These are phyloP conservation scores for Prunella strophiata DNA, from an alignment of 2,797 vertebrate genomes.

Conservation along the genomic window DNA sequence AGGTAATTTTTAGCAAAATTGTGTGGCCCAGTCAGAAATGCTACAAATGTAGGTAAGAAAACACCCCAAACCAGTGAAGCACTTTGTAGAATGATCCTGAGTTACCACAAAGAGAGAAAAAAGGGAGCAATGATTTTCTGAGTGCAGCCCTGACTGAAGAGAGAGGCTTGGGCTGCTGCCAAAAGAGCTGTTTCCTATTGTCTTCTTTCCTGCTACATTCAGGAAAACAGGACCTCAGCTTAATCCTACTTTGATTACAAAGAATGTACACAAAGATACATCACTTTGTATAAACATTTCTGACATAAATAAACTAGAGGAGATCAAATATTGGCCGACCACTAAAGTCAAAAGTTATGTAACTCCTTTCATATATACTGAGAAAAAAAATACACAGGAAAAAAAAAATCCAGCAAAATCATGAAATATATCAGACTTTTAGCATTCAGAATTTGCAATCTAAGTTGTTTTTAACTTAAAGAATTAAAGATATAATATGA, in stretches of 20 bases:
- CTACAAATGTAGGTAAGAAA: neutral
- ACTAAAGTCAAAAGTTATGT: neutral
- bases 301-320: constrained; percentile 29
- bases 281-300: constrained; percentile 25
- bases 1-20: neutral
- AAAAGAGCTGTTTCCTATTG: constrained; percentile 44
- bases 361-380: neutral
- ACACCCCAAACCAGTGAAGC: neutral
- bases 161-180: neutral
- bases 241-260: constrained; percentile 47
- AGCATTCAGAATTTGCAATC: neutral
- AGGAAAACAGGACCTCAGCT: constrained; percentile 22
- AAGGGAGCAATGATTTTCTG: neutral
- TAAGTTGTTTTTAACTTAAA: neutral
- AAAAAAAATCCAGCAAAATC: neutral
- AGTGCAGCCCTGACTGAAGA: neutral
- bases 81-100: neutral
- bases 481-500: neutral
- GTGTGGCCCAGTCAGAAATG: neutral
- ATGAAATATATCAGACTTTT: neutral
- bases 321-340: neutral
- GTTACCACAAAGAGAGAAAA: neutral
- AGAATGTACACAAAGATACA: constrained; percentile 36
- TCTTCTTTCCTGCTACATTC: neutral
- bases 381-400: neutral